Evolutionary conservation across 92 coral and sea anemone species (phyloP), one percentile per base, ranked within the genome.

Genomic region (Anthopleura xanthogrammica): DNA sequence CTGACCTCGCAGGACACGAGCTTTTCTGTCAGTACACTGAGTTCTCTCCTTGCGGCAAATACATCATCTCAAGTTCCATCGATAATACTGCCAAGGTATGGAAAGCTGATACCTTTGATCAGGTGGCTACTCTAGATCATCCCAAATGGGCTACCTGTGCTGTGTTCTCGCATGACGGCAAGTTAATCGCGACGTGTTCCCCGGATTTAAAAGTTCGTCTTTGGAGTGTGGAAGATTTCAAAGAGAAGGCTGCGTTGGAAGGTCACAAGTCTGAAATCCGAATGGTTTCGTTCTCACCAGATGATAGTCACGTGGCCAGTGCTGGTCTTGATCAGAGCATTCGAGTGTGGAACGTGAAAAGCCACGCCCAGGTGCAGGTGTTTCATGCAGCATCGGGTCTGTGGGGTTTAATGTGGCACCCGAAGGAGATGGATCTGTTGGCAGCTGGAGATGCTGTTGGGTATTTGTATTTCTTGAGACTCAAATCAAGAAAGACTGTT

Each of bases 381-480:
- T 89, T 89, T 70, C 81, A 89, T 72, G 89, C 87, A 41, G 92
- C 83, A 6, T 77, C 92, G 20, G 92, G 92, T 50, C 23, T 89
- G 41, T 89, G 92, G 92, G 92, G 89, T 12, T 75, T 89, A 36
- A 84, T 87, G 24, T 89, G 92, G 92, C 89, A 89, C 76, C 92
- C 92, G 16, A 71, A 24, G 24, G 12, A 60, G 24, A 41, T 13
- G 23, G 87, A 89, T 75, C 48, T 89, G 55, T 54, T 89, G 24
- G 82, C 92, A 0, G 89, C 92, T 58, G 92, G 92, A 42, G 92
- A 89, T 54, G 92, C 92, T 48, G 89, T 89, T 23, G 92, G 92
- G 2, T 85, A 89, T 68, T 77, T 89, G 79, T 89, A 89, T 78
- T 86, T 89, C 85, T 46, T 89, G 60, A 77, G 76, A 23, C 83